A percentile compares a stretch with the other conserved stretches of the same genome.
Conservation (phyloP, 2,888 invertebrate genomes). For the Thera britannica region DNA sequence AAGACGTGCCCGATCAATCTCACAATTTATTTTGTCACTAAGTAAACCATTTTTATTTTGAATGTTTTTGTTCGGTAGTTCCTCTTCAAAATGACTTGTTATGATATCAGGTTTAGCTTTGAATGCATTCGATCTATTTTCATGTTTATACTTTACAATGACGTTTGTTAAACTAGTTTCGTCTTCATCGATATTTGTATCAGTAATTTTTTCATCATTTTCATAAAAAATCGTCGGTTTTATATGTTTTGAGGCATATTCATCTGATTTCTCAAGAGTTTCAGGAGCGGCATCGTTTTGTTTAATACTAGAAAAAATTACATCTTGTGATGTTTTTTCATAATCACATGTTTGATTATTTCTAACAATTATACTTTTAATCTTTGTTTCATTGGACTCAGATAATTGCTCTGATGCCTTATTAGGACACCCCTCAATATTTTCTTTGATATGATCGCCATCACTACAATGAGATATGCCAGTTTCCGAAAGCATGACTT, state of each 20-base stretch:
- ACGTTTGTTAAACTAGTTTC: slow-evolving; percentile 13
- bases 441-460: not conserved
- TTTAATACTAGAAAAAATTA: not conserved
- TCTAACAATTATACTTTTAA: slow-evolving; percentile 22
- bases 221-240: not conserved
- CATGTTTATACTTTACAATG: slow-evolving; percentile 24
- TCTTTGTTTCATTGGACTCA: slow-evolving; percentile 4
- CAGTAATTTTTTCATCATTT: not conserved
- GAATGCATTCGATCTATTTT: slow-evolving; percentile 8
- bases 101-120: slow-evolving; percentile 6
- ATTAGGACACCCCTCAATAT: not conserved
- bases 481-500: not conserved
- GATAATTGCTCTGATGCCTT: slow-evolving; percentile 7
- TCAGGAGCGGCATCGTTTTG: slow-evolving; percentile 1
- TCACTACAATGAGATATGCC: not conserved
- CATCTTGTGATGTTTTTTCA: slow-evolving; percentile 5
- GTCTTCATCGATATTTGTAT: slow-evolving; percentile 1
- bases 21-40: not conserved
- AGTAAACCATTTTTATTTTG: not conserved
- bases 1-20: not conserved
- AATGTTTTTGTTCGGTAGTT: slow-evolving; percentile 1
- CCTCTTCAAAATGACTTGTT: not conserved
- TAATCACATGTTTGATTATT: slow-evolving; percentile 14
- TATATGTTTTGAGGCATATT: not conserved
- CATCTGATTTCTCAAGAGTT: not conserved